Base-by-base conservation (phyloP, 1,140 invertebrate species). In the Camponotus pennsylvanicus region DNA sequence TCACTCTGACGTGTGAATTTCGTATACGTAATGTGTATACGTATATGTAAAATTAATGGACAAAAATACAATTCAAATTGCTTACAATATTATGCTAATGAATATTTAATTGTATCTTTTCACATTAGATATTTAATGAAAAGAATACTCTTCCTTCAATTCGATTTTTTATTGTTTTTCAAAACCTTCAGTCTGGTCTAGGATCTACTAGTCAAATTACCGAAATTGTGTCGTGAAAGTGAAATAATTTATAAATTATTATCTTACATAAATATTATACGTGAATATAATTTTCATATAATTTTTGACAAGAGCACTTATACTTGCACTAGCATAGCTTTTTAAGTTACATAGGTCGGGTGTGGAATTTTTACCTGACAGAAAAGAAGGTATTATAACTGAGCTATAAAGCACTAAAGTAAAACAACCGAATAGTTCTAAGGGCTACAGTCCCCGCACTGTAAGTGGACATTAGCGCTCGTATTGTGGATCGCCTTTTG, bases 381-480 rank as follows among this genome's bases (percentile, higher is more conserved):
- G 92, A 85, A 73, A 87, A 67, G 70, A 90, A 93, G 91, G 90
- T 90, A 93, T 94, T 94, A 95, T 94, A 90, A 91, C 92, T 86
- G 91, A 5, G 15, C 89, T 88, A 92, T 94, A 95, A 95, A 94
- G 92, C 93, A 94, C 86, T 93, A 94, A 52, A 52, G 49, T 52
- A 52, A 94, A 94, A 94, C 92, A 93, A 79, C 90, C 90, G 84
- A 90, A 93, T 88, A 92, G 93, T 92, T 88, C 83, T 82, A 42
- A 73, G 82, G 83, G 85, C 79, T 67, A 42, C 59, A 57, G 87
- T 90, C 89, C 83, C 89, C 75, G 76, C 86, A 77, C 89, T 88
- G 90, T 93, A 92, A 94, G 92, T 93, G 92, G 93, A 93, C 93
- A 94, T 94, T 94, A 95, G 92, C 89, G 91, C 86, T 90, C 88